Evolutionary conservation across 2,888 invertebrate genomes (phyloP).

Genomic region (Drosophila picticornis): DNA sequence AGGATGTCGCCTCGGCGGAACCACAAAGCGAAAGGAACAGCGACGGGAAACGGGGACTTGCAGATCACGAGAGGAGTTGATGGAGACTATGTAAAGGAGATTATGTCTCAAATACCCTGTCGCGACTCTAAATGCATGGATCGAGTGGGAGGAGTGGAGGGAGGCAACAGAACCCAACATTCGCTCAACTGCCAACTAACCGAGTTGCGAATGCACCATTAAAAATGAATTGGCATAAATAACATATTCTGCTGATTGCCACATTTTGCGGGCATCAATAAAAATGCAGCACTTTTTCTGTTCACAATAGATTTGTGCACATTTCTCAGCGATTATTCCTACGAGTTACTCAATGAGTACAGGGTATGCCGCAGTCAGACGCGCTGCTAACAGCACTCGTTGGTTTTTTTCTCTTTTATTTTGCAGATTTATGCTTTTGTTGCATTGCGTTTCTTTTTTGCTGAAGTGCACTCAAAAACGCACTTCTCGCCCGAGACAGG

Average conservation of each 20-base stretch:
- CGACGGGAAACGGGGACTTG: background rate
- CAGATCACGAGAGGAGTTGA: background rate
- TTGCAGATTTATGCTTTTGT: slow-evolving; percentile 50
- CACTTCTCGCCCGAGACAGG: slow-evolving; percentile 62
- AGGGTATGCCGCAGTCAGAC: slow-evolving; percentile 1
- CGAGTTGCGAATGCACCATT: background rate
- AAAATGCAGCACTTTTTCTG: too few species aligned
- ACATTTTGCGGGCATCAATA: background rate
- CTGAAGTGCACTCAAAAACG: slow-evolving; percentile 78
- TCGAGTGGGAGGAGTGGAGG: too few species aligned
- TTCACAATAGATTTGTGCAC: too few species aligned
- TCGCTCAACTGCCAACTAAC: background rate
- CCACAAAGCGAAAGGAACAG: slow-evolving; percentile 53
- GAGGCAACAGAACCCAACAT: too few species aligned
- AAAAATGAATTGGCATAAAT: background rate
- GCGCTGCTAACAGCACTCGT: background rate
- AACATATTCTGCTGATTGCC: background rate
- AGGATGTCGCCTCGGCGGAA: slow-evolving; percentile 43
- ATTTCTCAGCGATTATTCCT: too few species aligned
- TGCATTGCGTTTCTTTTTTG: slow-evolving; percentile 67
- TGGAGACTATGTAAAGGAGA: background rate
- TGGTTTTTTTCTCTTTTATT: slow-evolving; percentile 6
- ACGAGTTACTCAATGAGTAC: background rate
- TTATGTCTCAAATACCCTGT: background rate
- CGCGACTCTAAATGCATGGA: background rate